A percentile compares a stretch with the other conserved stretches of the same genome.
phyloP scores from a whole-genome alignment of 2,888 invertebrate species.

The Phalera bucephala region DNA sequence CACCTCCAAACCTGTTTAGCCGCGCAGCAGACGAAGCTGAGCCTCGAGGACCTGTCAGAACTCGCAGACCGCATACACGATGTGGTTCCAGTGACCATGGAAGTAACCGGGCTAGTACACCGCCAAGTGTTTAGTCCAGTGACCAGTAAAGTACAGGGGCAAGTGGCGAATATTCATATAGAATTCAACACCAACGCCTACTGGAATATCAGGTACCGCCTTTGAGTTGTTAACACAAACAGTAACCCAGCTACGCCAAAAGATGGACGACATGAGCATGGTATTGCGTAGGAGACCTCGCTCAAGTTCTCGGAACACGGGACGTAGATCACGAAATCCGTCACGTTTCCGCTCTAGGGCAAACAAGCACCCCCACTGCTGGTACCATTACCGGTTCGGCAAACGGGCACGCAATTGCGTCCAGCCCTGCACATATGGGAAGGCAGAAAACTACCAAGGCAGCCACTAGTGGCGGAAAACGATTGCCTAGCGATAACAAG shows the following conservation, averaged over 20 bases:
- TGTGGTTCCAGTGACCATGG: slow-evolving; percentile 1
- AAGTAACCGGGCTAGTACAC: no score
- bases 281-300: not conserved
- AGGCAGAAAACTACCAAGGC: slow-evolving; percentile 19
- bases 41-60: no score
- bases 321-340: not conserved
- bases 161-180: no score
- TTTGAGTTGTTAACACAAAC: no score
- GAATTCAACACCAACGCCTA: not conserved
- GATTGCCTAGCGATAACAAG: slow-evolving; percentile 14
- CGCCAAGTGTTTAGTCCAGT: not conserved
- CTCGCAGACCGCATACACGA: slow-evolving; percentile 8
- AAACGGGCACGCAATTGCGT: slow-evolving; percentile 7
- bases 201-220: not conserved
- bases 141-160: no score
- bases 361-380: slow-evolving; percentile 6
- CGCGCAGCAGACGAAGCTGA: not conserved
- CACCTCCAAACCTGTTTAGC: slow-evolving; percentile 6
- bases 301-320: not conserved
- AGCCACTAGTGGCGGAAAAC: slow-evolving; percentile 17
- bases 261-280: no score
- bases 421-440: slow-evolving; percentile 5
- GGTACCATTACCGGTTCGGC: slow-evolving; percentile 5
- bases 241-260: no score
- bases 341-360: not conserved